Base-by-base conservation (phyloP, 2,113 vertebrate species). In the Genyomyrus donnyi region DNA sequence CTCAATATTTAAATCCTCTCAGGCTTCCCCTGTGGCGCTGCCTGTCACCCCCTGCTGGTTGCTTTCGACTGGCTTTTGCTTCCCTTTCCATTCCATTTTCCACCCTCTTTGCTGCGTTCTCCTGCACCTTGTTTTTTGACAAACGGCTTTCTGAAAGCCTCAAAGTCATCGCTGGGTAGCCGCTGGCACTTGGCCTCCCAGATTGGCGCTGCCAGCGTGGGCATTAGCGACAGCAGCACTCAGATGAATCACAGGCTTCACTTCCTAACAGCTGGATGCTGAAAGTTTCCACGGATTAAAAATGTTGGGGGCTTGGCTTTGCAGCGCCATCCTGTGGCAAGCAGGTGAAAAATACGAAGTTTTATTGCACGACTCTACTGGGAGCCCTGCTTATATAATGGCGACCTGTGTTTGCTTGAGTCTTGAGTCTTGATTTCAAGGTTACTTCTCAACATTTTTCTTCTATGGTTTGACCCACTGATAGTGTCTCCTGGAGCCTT, bases 1-100 rank as follows among this genome's bases (percentile, higher is more conserved):
- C 83, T 85, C 83, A 45, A 4, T 85, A n/a, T 85, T 85, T 85
- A 42, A 85, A 85, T 52, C 88, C 27, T 35, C 52, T 42, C 77
- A 88, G n/a, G 35, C 80, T 77, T 84, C 74, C 11, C 87, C 56
- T 45, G 52, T 66, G 35, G 49, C 74, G 24, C 39, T 62, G 46
- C 74, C 87, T 90, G 48, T 90, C 83, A 39, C 46, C 35, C 62
- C 87, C 90, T 27, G 45, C 90, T 31, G 24, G 45, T 15, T 42
- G 45, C 84, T 15, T 50, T 86, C 24, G 6, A n/a, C 48, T 0
- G 46, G 10, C 24, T 53, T 35, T 53, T 87, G 50, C 48, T 35
- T 53, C 27, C 50, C 31, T 35, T 39, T 56, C 85, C 35, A 15
- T 53, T 31, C 5, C 48, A 19, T 39, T 19, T 87, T 35, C 50